These are phyloP conservation scores for Catalaphyllia jardinei DNA, from an alignment of 64 coral and sea anemone genomes.

Conservation along the genomic window DNA sequence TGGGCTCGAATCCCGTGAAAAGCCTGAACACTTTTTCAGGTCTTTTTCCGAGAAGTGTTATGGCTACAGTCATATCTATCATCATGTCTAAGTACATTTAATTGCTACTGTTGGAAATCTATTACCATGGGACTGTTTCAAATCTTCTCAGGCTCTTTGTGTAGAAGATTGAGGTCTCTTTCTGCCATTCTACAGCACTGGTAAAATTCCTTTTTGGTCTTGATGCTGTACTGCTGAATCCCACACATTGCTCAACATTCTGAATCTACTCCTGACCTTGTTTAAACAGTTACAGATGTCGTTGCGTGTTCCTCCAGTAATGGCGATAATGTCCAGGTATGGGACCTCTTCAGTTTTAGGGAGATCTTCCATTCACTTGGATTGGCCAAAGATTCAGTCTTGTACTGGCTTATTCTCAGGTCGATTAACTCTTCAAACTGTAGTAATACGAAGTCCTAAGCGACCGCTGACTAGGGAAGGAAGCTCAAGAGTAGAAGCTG, in stretches of 20 bases:
- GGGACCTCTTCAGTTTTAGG: neutral
- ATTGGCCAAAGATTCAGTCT: neutral
- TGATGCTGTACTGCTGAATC: neutral
- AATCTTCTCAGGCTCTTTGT: neutral
- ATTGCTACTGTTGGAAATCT: too few relatives aligned
- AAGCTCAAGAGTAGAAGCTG: too few relatives aligned
- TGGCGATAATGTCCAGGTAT: neutral
- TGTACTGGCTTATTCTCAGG: too few relatives aligned
- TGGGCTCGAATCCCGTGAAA: too few relatives aligned
- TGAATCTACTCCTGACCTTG: neutral
- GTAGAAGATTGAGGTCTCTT: neutral
- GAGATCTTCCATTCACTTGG: constrained; percentile 6
- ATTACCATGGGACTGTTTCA: too few relatives aligned
- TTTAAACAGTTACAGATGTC: neutral
- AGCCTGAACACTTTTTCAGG: too few relatives aligned
- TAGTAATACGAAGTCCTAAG: too few relatives aligned
- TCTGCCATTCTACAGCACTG: neutral
- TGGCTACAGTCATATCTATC: too few relatives aligned
- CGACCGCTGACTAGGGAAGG: too few relatives aligned
- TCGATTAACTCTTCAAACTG: too few relatives aligned
- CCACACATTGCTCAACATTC: neutral
- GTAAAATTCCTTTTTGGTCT: neutral
- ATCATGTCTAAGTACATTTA: too few relatives aligned
- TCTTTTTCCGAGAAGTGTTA: too few relatives aligned
- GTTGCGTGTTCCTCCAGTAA: neutral